Evolutionary conservation across 1,140 invertebrate species (phyloP).

Genomic region (Platyscapa corneri): DNA sequence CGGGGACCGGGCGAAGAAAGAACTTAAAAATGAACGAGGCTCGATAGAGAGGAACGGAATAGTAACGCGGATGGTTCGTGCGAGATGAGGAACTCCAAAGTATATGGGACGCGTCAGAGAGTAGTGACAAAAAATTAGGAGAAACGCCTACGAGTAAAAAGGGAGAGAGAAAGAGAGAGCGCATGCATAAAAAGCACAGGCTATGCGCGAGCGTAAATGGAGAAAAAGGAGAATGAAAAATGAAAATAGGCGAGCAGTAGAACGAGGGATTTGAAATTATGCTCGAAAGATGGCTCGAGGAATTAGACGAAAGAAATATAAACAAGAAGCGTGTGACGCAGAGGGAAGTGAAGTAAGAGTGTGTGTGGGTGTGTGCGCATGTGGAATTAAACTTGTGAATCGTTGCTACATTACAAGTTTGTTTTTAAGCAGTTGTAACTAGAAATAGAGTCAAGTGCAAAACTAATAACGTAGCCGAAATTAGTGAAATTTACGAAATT

Average conservation of each 20-base stretch:
- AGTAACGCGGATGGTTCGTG: slow-evolving; percentile 4
- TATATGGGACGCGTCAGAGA: background rate
- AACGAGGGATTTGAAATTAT: slow-evolving; percentile 21
- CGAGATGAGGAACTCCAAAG: background rate
- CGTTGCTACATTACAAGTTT: background rate
- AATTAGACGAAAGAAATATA: background rate
- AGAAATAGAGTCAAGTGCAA: background rate
- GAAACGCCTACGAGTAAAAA: background rate
- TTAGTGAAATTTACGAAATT: background rate
- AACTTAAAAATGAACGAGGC: slow-evolving; percentile 25
- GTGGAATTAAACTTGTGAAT: slow-evolving; percentile 27
- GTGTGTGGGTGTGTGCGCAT: too few species aligned
- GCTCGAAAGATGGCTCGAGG: background rate
- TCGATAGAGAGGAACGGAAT: background rate
- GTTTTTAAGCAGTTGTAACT: background rate
- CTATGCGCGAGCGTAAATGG: background rate
- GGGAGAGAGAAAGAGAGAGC: background rate
- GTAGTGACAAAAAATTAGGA: background rate
- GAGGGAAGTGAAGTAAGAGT: background rate
- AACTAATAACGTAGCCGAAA: background rate
- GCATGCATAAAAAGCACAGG: background rate
- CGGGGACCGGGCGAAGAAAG: background rate
- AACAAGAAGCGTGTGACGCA: slow-evolving; percentile 10
- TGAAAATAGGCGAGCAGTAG: slow-evolving; percentile 18
- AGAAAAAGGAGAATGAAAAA: slow-evolving; percentile 32